Conservation (phyloP, 2,888 invertebrate genomes). For the Osmoderma eremita region DNA sequence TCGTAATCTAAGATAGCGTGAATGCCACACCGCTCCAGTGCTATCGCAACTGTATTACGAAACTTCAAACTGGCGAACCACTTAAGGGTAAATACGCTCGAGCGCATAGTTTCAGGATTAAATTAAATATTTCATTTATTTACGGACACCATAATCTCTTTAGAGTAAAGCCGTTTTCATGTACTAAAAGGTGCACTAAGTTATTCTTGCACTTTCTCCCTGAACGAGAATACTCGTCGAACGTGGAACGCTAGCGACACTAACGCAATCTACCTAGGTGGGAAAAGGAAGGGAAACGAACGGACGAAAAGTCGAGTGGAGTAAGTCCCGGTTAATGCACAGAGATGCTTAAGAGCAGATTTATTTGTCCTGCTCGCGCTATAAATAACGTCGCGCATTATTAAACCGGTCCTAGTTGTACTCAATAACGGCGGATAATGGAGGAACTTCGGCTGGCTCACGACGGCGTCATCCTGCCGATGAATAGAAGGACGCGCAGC, state of each 20-base stretch:
- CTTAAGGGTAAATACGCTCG: conserved; percentile 12
- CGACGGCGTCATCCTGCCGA: conserved; percentile 15
- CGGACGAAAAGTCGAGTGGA: not conserved
- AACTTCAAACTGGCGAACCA: not conserved
- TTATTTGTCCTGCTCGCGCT: conserved; percentile 36
- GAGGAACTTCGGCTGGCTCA: conserved; percentile 8
- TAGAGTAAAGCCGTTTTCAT: conserved; percentile 10
- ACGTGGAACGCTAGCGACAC: not conserved
- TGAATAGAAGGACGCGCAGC: conserved; percentile 14
- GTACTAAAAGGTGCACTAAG: conserved; percentile 19
- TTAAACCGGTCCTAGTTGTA: conserved; percentile 24
- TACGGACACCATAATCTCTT: not conserved
- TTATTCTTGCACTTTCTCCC: conserved; percentile 10
- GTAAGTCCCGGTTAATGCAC: conserved; percentile 24
- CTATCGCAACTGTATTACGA: not conserved
- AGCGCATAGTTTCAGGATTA: conserved; percentile 9
- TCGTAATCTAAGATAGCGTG: too few species aligned
- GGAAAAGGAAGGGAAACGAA: not conserved
- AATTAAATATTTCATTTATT: conserved; percentile 22
- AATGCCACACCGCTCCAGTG: not conserved
- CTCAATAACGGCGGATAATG: conserved; percentile 12
- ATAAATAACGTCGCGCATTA: conserved; percentile 41
- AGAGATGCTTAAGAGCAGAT: conserved; percentile 36
- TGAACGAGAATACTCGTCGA: not conserved
- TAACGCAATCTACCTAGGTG: too few species aligned